A percentile compares a stretch with the other conserved stretches of the same genome.
phyloP scores from a whole-genome alignment of 23 tunicate genomes.

The Phallusia fumigata region DNA sequence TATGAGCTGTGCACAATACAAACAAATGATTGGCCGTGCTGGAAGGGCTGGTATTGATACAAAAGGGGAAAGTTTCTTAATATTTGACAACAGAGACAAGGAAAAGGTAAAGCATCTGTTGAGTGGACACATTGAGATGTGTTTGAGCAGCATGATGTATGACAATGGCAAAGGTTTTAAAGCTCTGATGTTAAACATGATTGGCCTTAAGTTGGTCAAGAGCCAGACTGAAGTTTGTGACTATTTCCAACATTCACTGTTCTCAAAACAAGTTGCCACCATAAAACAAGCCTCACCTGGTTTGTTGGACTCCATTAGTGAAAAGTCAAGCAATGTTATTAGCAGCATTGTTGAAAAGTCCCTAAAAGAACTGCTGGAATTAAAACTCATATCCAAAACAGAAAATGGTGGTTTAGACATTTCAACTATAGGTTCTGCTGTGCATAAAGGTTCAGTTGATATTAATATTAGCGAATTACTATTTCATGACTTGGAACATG shows the following conservation, averaged over 20 bases:
- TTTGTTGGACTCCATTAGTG: neutral
- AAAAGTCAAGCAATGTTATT: neutral
- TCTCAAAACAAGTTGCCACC: neutral
- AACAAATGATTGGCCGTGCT: slow-evolving; percentile 99
- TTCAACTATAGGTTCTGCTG: slow-evolving; percentile 69
- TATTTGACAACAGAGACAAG: slow-evolving; percentile 33
- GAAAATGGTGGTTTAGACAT: slow-evolving; percentile 13
- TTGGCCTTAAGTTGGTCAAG: slow-evolving; percentile 54
- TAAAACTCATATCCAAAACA: neutral
- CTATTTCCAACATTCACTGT: neutral
- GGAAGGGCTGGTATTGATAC: slow-evolving; percentile 98
- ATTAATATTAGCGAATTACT: slow-evolving; percentile 40
- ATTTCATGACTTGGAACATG: slow-evolving; percentile 57
- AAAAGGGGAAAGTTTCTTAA: slow-evolving; percentile 88
- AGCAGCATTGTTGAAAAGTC: neutral
- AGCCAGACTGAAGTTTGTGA: neutral
- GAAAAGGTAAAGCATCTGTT: slow-evolving; percentile 40
- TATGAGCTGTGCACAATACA: slow-evolving; percentile 72
- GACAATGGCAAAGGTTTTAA: slow-evolving; percentile 78
- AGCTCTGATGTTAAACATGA: slow-evolving; percentile 56
- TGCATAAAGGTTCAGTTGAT: slow-evolving; percentile 67
- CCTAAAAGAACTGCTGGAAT: neutral
- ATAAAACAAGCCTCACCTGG: neutral
- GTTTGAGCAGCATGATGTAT: slow-evolving; percentile 84
- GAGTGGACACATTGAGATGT: slow-evolving; percentile 75